Evolutionary conservation across 2,888 invertebrate genomes (phyloP), one percentile per base, ranked within the genome.

Genomic region (Zele albiditarsus): DNA sequence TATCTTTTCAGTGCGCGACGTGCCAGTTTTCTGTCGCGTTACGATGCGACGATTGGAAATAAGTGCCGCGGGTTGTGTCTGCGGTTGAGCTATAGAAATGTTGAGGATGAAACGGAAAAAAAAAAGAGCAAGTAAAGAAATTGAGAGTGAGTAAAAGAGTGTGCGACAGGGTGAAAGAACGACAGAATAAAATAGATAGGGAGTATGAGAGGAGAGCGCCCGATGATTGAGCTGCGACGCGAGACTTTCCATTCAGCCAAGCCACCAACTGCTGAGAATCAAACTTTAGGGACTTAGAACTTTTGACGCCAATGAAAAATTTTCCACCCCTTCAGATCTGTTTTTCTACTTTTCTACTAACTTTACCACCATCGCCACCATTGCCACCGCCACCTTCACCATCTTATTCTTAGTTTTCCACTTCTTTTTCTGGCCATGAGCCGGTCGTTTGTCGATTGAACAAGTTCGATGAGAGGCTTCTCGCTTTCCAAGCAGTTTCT

Each of bases 271-370:
- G 78, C 53, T 12, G 57, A 79, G 81, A 83, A 84, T 84, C 82
- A 83, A 84, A 84, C 81, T 84, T 84, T 82, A 80, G 77, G 80
- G 76, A 81, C 78, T 82, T 74, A 83, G 82, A 88, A 88, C 81
- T 82, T 84, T 82, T 84, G 84, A 79, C 83, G 82, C 71, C 82
- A 82, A 82, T 84, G 84, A 79, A 80, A 82, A 80, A 83, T 84
- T 79, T 80, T 80, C 79, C 77, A 53, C 81, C 79, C 63, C 78
- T 78, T 74, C 80, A 68, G 62, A 58, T 75, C 73, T 38, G 72
- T 73, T 62, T 65, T 68, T 82, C 83, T 62, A 84, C 81, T 75
- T 81, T 78, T 73, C 82, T 16, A 53, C 53, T 20, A n/a, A 53
- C 20, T 53, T 53, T 53, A 20, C 20, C 20, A 53, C n/a, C 53